Evolutionary conservation across 2,888 invertebrate species (phyloP), one percentile per base, ranked within the genome.

Genomic region (Elegia similella): DNA sequence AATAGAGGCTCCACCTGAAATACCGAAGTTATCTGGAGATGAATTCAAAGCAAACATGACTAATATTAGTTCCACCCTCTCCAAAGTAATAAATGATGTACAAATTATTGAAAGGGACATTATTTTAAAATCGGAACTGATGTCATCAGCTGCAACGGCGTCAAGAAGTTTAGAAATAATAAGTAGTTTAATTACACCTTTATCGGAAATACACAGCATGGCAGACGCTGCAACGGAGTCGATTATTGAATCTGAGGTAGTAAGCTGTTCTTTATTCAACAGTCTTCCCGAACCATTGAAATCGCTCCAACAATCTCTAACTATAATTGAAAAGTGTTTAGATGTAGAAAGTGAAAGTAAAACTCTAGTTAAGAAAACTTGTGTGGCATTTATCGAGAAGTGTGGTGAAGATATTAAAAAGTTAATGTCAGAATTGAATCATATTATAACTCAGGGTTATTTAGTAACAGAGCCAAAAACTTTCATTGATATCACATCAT

Each of bases 321-420:
- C 93, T 15, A 93, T 94, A 1, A 92, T 95, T 42, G 94, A 95
- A 76, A 94, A 94, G 74, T 95, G 95, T 70, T 92, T 94, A 42
- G 94, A 94, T 68, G 92, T 94, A 64, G 94, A 94, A 76, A 94
- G 93, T 65, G 93, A 93, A 42, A 94, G 93, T 10, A 93, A 93
- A 56, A 95, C 95, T 0, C 80, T 95, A 7, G 94, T 95, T 1
- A 94, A 95, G 72, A 92, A 93, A 71, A 95, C 95, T 0, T 95
- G 95, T 74, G 92, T 93, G 12, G 94, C 94, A 66, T 93, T 95
- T 59, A 85, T 95, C 57, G 93, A 94, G 67, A 93, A 88, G 23
- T 92, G 93, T 58, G 92, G 93, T 2, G 80, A 85, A 48, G 89
- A 93, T 62, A 81, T 95, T 62, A 89, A 93, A 52, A 86, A 91